phyloP scores from a whole-genome alignment of 2,888 invertebrate genomes.

The Cantharis lateralis region DNA sequence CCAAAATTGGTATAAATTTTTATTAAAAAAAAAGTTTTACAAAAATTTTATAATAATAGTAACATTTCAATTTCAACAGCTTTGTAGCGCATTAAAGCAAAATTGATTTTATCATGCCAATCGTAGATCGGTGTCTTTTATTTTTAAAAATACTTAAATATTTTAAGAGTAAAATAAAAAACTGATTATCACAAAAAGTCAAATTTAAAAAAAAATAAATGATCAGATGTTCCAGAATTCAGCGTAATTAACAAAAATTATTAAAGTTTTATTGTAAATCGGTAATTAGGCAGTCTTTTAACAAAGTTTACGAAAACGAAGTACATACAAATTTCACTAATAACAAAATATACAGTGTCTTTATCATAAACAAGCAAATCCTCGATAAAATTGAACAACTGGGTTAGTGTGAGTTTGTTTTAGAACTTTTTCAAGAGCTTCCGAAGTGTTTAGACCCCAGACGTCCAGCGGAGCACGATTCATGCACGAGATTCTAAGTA shows the following conservation, averaged over 20 bases:
- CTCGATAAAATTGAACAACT: constrained; percentile 25
- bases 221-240: not conserved
- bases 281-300: not conserved
- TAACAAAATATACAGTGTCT: not conserved
- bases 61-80: not conserved
- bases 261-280: not conserved
- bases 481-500: constrained; percentile 64
- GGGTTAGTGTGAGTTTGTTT: constrained; percentile 55
- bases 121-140: too few relatives aligned
- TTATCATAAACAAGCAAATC: constrained; percentile 14
- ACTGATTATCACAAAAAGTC: too few relatives aligned
- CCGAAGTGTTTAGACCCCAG: constrained; percentile 64
- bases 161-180: too few relatives aligned
- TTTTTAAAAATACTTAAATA: too few relatives aligned
- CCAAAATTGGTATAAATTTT: not conserved
- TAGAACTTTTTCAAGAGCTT: constrained; percentile 56
- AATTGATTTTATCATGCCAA: not conserved
- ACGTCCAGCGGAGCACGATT: constrained; percentile 62
- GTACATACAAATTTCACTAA: not conserved
- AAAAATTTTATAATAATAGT: not conserved
- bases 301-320: not conserved
- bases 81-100: not conserved
- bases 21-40: not conserved
- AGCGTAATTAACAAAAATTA: not conserved
- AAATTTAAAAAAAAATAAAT: too few relatives aligned